Evolutionary conservation across 2,113 vertebrate genomes (phyloP).

Genomic region (Nematolebias whitei): DNA sequence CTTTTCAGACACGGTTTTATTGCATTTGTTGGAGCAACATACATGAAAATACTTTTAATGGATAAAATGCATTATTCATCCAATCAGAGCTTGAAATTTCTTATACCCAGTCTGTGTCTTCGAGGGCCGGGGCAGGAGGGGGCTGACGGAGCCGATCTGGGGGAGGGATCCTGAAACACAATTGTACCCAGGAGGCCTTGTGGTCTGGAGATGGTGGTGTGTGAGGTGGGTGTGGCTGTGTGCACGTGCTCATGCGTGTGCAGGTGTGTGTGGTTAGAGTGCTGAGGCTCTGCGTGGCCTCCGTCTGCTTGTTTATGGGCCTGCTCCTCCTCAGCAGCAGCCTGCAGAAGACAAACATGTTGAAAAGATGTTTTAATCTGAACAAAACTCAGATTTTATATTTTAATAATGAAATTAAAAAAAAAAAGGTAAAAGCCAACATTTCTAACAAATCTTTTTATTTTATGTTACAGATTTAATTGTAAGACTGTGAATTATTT

Average conservation of each 20-base stretch:
- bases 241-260: constrained; percentile 53
- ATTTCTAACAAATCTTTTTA: too few species aligned
- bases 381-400: too few species aligned
- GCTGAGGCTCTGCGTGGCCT: constrained; percentile 31
- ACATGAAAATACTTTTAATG: too few species aligned
- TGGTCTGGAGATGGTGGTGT: background rate
- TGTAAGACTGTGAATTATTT: too few species aligned
- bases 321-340: constrained; percentile 25
- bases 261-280: constrained; percentile 57
- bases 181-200: constrained; percentile 34
- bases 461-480: too few species aligned
- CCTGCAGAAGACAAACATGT: constrained; percentile 16
- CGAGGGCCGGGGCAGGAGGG: constrained; percentile 50
- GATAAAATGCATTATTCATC: too few species aligned
- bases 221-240: constrained; percentile 12
- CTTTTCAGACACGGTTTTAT: too few species aligned
- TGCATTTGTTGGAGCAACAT: background rate
- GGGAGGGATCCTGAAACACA: constrained; percentile 18
- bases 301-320: constrained; percentile 20
- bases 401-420: too few species aligned
- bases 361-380: too few species aligned
- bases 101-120: constrained; percentile 40
- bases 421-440: too few species aligned
- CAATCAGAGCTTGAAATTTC: constrained; percentile 30
- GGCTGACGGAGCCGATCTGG: constrained; percentile 38